These are phyloP conservation scores for Ahaetulla prasina DNA, from an alignment of 2,113 vertebrate species.

Conservation along the genomic window DNA sequence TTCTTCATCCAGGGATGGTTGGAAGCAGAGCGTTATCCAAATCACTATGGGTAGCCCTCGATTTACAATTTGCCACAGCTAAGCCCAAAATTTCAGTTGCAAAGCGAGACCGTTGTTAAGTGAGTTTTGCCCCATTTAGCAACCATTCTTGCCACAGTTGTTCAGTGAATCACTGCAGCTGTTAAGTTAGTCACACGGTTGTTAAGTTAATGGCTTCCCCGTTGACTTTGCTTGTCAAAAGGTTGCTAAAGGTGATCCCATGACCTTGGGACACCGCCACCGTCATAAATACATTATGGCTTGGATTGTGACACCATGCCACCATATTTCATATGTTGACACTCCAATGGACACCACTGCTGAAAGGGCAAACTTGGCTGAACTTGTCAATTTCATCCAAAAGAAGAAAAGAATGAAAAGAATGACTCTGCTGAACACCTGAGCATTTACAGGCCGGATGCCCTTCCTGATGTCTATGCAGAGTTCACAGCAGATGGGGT, in stretches of 20 bases:
- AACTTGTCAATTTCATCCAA: neutral
- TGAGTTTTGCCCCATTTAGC: neutral
- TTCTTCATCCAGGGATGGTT: neutral
- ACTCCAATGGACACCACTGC: neutral
- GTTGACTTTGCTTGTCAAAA: neutral
- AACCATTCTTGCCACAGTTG: neutral
- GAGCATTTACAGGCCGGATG: neutral
- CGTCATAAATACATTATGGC: neutral
- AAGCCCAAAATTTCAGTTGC: neutral
- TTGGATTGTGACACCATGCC: neutral
- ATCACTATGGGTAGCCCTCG: neutral
- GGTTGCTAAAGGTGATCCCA: neutral
- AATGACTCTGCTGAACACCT: neutral
- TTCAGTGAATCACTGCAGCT: neutral
- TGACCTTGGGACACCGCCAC: neutral
- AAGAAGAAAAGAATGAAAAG: neutral
- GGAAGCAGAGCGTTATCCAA: neutral
- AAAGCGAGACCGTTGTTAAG: neutral
- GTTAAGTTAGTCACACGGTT: neutral
- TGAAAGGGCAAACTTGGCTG: neutral
- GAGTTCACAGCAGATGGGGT: neutral
- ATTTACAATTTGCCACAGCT: neutral
- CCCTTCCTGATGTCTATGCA: neutral
- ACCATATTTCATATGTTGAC: neutral
- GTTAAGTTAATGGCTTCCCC: neutral